Conservation (phyloP, 2,797 vertebrate genomes). For the Aphelocoma californica region DNA sequence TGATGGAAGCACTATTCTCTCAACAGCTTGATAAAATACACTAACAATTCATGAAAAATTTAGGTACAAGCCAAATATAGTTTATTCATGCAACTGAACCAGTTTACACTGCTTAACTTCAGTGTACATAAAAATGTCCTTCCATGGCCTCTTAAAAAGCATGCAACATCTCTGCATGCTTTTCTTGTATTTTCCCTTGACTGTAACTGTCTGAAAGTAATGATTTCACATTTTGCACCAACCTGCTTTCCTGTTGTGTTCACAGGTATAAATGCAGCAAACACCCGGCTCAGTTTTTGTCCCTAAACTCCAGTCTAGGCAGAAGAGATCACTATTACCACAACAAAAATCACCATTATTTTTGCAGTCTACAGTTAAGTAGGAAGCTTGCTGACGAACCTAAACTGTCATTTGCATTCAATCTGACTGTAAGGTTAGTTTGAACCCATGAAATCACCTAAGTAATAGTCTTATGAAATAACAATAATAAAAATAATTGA, state of each 20-base stretch:
- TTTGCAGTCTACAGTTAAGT: neutral
- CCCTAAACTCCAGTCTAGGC: neutral
- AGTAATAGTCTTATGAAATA: neutral
- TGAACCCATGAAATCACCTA: neutral
- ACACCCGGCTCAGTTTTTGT: neutral
- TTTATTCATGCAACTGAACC: neutral
- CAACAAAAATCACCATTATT: neutral
- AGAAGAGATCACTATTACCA: neutral
- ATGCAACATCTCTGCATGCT: neutral
- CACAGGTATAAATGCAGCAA: neutral
- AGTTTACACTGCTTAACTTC: neutral
- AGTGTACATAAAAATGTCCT: neutral
- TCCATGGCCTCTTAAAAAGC: neutral
- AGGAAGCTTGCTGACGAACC: neutral
- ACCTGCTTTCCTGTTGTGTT: neutral
- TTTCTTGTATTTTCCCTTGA: neutral
- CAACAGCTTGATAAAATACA: neutral
- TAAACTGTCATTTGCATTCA: neutral
- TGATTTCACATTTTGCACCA: neutral
- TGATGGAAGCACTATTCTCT: neutral
- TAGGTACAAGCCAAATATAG: neutral
- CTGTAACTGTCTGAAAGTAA: neutral
- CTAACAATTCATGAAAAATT: slow-evolving; percentile 19
- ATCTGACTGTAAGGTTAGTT: neutral
- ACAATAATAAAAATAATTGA: neutral